Percentiles rank a stretch among this genome's conserved stretches.
Evolutionary conservation across 2,113 vertebrate species (phyloP).

Genomic region (Syrrhaptes paradoxus): DNA sequence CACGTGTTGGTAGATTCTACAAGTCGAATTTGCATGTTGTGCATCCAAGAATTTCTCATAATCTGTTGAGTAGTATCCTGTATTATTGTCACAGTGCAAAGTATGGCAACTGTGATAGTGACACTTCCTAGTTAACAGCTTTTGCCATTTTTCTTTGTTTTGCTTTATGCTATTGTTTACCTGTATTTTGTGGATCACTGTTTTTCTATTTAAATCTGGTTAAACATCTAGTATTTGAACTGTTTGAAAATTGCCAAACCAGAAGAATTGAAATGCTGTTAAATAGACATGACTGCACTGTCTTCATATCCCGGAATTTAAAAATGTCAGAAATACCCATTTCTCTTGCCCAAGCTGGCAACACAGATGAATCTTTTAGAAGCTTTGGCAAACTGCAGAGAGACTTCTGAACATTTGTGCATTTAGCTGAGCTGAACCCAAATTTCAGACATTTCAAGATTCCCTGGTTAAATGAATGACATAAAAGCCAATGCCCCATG

Average conservation of each 20-base stretch:
- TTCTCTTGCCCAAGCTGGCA: background rate
- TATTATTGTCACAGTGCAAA: background rate
- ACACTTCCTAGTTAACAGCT: background rate
- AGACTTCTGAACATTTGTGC: background rate
- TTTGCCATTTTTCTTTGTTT: background rate
- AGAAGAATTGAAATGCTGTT: background rate
- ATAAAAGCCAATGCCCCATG: background rate
- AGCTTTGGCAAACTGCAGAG: background rate
- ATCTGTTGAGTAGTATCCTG: background rate
- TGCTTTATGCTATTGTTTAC: background rate
- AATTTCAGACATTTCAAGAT: background rate
- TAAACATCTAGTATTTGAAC: background rate
- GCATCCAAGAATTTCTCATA: background rate
- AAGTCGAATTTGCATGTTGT: background rate
- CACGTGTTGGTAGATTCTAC: background rate
- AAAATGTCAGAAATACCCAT: background rate
- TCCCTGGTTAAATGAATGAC: background rate
- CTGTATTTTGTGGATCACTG: background rate
- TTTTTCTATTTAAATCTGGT: background rate
- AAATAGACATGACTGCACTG: background rate
- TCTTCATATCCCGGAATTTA: background rate
- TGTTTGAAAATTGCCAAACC: background rate
- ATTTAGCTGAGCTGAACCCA: background rate
- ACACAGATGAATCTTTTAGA: background rate
- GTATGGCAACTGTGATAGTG: background rate